Base-by-base conservation (phyloP, 2,888 invertebrate species). In the Muschampia plurimacula region DNA sequence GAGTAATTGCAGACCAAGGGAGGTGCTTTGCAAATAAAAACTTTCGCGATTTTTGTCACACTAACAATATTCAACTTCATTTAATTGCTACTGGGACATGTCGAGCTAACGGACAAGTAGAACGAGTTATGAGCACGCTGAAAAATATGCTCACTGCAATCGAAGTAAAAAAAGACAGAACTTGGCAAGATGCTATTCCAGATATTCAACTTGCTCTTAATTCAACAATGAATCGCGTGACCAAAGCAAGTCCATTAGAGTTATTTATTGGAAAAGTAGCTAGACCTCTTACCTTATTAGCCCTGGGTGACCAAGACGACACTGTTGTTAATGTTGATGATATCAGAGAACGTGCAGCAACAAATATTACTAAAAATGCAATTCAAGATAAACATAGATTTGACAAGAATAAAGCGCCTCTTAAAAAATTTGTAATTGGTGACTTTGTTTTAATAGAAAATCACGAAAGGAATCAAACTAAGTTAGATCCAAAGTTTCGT, bases 61-160 rank as follows among this genome's bases (percentile, higher is more conserved):
- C 49, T 3, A 3, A 49, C 12, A 9, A 9, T 3, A 49, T 49
- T 49, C 2, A 2, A 2, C 8, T 49, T 6, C 49, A 49, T 49
- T 9, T 49, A 2, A 49, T 49, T 49, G 49, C 49, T 49, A 49
- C 49, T 9, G 49, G 49, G 3, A 6, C 49, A 6, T 65, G 69
- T 39, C 77, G 83, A 8, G 82, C 80, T 0, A 83, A 84, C 60
- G 82, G 80, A 4, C 80, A 82, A 64, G 82, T 81, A 3, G 81
- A 83, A 57, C 76, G 82, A 0, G 72, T 79, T 0, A 80, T 82
- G 79, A 75, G 75, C n/a, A 44, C 9, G 10, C 44, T 44, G 2
- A 9, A 49, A n/a, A 49, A n/a, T n/a, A 49, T 49, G 49, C 49
- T 49, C 8, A 49, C 49, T n/a, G 10, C 13, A 13, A 8, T 49